phyloP scores from a whole-genome alignment of 2,888 invertebrate genomes.

The Drosophila meridionalis region DNA sequence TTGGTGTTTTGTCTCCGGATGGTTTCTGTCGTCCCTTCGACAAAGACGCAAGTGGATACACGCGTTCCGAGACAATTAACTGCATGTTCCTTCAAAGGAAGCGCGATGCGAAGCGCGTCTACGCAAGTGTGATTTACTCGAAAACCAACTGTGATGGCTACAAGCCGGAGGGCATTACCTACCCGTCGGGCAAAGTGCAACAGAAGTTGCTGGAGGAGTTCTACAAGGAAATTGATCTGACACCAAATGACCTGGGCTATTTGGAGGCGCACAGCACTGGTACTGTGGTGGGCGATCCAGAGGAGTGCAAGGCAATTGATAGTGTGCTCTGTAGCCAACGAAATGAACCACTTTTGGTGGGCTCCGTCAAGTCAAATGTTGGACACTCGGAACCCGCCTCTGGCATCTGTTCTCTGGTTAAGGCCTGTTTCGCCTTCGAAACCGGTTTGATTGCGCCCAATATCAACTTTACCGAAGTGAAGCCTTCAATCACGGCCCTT shows the following conservation, averaged over 20 bases:
- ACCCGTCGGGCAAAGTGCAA: conserved; percentile 88
- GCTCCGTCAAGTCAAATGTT: conserved; percentile 97
- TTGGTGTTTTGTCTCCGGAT: conserved; percentile 92
- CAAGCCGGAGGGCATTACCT: conserved; percentile 89
- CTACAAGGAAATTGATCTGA: conserved; percentile 89
- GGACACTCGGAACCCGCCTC: conserved; percentile 96
- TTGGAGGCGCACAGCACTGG: conserved; percentile 96
- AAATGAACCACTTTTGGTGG: conserved; percentile 91
- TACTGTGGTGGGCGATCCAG: conserved; percentile 94
- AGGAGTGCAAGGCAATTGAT: conserved; percentile 94
- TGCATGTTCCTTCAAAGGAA: conserved; percentile 90
- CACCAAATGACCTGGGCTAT: conserved; percentile 89
- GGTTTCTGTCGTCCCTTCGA: conserved; percentile 97
- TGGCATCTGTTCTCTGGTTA: conserved; percentile 92
- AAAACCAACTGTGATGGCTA: conserved; percentile 93
- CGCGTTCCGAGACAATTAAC: conserved; percentile 92
- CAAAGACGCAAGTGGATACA: conserved; percentile 92
- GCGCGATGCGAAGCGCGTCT: conserved; percentile 88
- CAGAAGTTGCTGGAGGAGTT: conserved; percentile 88
- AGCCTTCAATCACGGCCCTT: conserved; percentile 87
- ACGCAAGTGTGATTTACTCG: conserved; percentile 90
- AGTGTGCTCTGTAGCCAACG: conserved; percentile 91
- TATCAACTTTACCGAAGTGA: conserved; percentile 90
- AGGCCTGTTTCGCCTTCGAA: conserved; percentile 93
- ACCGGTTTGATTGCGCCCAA: conserved; percentile 93